A percentile compares a stretch with the other conserved stretches of the same genome.
phyloP scores from a whole-genome alignment of 2,888 invertebrate species.

The Orchestes rusci region DNA sequence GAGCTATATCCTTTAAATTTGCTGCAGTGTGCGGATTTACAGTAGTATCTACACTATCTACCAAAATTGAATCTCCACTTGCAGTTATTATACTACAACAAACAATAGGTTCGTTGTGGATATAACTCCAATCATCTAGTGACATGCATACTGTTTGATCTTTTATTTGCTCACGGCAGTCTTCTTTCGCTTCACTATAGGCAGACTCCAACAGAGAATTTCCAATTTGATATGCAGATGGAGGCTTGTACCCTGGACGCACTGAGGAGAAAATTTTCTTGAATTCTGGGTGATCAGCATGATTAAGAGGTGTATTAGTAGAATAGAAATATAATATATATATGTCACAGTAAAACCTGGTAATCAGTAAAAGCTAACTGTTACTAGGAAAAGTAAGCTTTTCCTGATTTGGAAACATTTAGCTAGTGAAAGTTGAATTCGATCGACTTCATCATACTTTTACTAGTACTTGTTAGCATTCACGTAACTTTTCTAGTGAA shows the following conservation, averaged over 20 bases:
- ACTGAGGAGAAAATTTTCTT: slow-evolving; percentile 7
- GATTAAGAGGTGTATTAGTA: slow-evolving; percentile 4
- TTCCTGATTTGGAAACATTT: no score
- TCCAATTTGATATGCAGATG: slow-evolving; percentile 5
- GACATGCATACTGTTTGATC: slow-evolving; percentile 6
- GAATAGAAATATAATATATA: slow-evolving; percentile 7
- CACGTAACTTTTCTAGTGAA: no score
- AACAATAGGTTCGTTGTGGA: slow-evolving; percentile 9
- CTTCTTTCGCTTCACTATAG: not conserved
- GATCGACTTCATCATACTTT: no score
- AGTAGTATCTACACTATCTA: not conserved
- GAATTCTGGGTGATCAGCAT: slow-evolving; percentile 6
- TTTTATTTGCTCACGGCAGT: not conserved
- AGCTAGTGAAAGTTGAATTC: no score
- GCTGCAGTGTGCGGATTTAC: slow-evolving; percentile 3
- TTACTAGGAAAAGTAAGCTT: no score
- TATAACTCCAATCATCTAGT: slow-evolving; percentile 8
- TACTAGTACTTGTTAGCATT: no score
- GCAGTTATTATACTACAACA: slow-evolving; percentile 4
- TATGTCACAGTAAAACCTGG: no score
- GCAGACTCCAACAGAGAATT: slow-evolving; percentile 2
- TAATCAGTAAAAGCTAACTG: no score
- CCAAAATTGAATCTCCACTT: slow-evolving; percentile 2
- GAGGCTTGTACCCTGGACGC: not conserved
- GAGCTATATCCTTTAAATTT: no score